phyloP scores from a whole-genome alignment of 1,140 invertebrate genomes.

The Diabrotica undecimpunctata region DNA sequence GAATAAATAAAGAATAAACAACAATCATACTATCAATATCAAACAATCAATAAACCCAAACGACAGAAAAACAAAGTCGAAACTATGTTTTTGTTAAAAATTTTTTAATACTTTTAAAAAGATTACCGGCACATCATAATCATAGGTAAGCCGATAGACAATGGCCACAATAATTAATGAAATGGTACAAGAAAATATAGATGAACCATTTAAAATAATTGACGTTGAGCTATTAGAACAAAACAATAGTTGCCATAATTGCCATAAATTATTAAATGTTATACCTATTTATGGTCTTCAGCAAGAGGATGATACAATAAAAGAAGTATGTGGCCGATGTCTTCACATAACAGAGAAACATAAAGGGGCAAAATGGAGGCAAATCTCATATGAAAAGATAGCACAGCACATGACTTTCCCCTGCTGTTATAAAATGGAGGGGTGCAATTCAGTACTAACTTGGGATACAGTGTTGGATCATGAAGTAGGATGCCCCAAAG shows the following conservation, averaged over 20 bases:
- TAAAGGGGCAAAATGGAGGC: conserved; percentile 12
- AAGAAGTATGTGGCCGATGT: conserved; percentile 26
- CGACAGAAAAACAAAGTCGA: neutral
- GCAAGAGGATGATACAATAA: conserved; percentile 10
- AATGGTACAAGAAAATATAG: no score
- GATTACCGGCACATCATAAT: no score
- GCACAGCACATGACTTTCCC: conserved; percentile 23
- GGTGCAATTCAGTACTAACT: conserved; percentile 19
- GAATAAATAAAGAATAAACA: no score
- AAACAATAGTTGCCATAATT: conserved; percentile 20
- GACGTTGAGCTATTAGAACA: conserved; percentile 15
- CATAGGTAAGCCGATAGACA: no score
- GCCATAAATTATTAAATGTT: conserved; percentile 23
- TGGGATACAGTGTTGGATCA: conserved; percentile 21
- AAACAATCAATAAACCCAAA: no score
- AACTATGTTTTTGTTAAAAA: neutral
- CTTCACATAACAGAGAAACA: neutral
- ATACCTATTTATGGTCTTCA: conserved; percentile 19
- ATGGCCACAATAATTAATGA: no score
- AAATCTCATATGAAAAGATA: conserved; percentile 22
- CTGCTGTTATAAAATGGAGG: conserved; percentile 23
- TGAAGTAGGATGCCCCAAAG: conserved; percentile 25
- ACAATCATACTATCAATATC: no score
- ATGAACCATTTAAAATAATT: conserved; percentile 20
- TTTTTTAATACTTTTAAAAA: no score